phyloP scores from a whole-genome alignment of 2,888 invertebrate species.

The Drosophila mimica region DNA sequence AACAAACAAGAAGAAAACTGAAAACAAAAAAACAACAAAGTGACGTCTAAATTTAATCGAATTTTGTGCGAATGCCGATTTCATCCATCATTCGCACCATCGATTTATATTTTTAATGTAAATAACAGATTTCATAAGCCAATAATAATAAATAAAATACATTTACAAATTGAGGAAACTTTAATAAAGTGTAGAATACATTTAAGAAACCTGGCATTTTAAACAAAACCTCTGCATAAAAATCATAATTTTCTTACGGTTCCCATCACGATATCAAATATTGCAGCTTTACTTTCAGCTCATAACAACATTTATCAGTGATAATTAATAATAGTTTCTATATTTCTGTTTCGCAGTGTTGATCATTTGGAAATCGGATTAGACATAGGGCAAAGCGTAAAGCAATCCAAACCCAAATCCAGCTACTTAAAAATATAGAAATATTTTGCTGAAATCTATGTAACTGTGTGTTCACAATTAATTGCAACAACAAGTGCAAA shows the following conservation, averaged over 20 bases:
- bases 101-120: not conserved
- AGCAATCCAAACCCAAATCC: conserved; percentile 36
- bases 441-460: conserved; percentile 60
- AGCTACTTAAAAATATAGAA: conserved; percentile 51
- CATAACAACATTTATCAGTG: not conserved
- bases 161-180: not conserved
- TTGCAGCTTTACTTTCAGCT: not conserved
- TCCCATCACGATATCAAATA: not conserved
- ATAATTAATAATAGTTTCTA: not conserved
- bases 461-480: conserved; percentile 71
- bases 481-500: conserved; percentile 63
- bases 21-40: conserved; percentile 11
- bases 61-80: conserved; percentile 3
- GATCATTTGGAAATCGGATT: conserved; percentile 28
- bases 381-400: conserved; percentile 15
- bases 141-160: not conserved
- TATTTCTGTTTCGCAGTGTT: conserved; percentile 28
- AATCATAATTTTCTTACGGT: not conserved
- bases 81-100: not conserved
- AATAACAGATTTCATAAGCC: not conserved
- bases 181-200: not conserved
- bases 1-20: conserved; percentile 21
- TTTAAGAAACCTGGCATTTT: not conserved
- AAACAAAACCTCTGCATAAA: not conserved
- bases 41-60: conserved; percentile 2